Evolutionary conservation across 2,797 vertebrate species (phyloP), one percentile per base, ranked within the genome.

Genomic region (Syngnathus rostellatus): DNA sequence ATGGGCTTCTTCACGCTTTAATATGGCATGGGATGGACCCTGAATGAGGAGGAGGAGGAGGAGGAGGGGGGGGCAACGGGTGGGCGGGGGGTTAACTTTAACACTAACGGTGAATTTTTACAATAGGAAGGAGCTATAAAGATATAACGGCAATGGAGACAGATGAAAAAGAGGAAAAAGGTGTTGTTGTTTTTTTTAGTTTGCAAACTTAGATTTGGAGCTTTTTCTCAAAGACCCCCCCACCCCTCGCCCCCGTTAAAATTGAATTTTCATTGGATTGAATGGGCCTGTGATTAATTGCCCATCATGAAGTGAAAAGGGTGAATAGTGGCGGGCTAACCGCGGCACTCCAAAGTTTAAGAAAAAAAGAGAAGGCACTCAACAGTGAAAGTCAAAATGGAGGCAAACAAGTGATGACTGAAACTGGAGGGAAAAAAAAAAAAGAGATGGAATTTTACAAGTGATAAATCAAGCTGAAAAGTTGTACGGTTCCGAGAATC

Each of bases 1-100:
- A 95, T 94, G 93, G 93, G 89, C 92, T 95, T 93, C 93, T 96
- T 94, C 94, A 95, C 93, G 93, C 89, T 94, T 92, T 92, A 92
- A 93, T 93, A 95, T 92, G 92, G 93, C 87, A 87, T 85, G 84
- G 81, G 84, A 88, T 85, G 85, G 68, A 68, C 55, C 50, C 69
- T 83, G 88, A 88, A 86, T 83, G 72, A 78, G 82, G 71, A 72
- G 62, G 59, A 72, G 45, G 54, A 21, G 1, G 77, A 82, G 70
- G 78, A n/a, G n/a, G n/a, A n/a, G n/a, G 75, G 61, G 61, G 69
- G 46, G 12, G 45, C 45, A 16, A 69, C 80, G 14, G 55, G 14
- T 84, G 31, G 3, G 31, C 2, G 3, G 31, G 31, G 31, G 31
- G 75, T 48, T 48, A 76, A 80, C 81, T 65, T 51, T 9, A 69